These are phyloP conservation scores for Tachysurus fulvidraco DNA, from an alignment of 2,113 vertebrate species.

Conservation along the genomic window DNA sequence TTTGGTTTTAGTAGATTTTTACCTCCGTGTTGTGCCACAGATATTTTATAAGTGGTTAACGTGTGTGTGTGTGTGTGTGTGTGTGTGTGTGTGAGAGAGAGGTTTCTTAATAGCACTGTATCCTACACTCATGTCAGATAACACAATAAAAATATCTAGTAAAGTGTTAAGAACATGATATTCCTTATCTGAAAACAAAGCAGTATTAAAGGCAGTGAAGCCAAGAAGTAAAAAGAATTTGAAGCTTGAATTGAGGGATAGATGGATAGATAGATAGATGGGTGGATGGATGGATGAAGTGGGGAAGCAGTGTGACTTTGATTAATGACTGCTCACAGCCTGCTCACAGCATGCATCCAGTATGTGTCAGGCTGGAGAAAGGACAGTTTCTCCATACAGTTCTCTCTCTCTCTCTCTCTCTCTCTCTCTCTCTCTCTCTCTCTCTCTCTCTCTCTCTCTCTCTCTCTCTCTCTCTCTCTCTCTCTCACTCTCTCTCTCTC, in stretches of 20 bases:
- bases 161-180: not conserved
- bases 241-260: not conserved
- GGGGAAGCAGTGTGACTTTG: conserved; percentile 28
- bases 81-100: not conserved
- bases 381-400: conserved; percentile 7
- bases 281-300: not conserved
- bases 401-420: not conserved
- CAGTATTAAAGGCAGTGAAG: not conserved
- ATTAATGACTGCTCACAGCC: conserved; percentile 44
- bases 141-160: not conserved
- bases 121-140: not conserved
- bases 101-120: not conserved
- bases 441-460: not conserved
- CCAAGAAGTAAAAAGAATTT: not conserved
- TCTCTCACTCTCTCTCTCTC: too few species aligned
- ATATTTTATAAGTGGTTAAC: not conserved
- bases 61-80: not conserved
- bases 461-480: too few species aligned
- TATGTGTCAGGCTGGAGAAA: conserved; percentile 27
- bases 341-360: conserved; percentile 15
- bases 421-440: not conserved
- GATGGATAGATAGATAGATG: not conserved
- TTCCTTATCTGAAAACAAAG: not conserved
- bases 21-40: not conserved
- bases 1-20: not conserved